These are phyloP conservation scores for Suncus etruscus DNA, from an alignment of 2,113 vertebrate genomes.

Conservation along the genomic window DNA sequence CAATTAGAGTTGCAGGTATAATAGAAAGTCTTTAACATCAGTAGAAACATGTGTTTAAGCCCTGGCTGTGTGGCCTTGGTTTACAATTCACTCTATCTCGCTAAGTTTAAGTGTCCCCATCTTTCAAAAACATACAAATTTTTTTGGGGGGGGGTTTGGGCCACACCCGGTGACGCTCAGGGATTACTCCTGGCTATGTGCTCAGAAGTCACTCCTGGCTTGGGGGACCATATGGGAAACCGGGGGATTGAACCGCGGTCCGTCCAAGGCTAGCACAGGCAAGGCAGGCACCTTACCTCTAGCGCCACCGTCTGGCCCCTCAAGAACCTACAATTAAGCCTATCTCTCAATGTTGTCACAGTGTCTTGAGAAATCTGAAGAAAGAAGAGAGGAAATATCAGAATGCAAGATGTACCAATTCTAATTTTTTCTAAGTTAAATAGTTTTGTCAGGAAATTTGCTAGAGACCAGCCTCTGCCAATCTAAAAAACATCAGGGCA, in stretches of 20 bases:
- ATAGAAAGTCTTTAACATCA: conserved; percentile 14
- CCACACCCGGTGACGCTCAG: too few relatives aligned
- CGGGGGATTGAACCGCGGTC: too few relatives aligned
- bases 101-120: not conserved
- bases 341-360: not conserved
- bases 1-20: conserved; percentile 3
- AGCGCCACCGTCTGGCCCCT: too few relatives aligned
- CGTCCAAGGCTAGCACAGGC: too few relatives aligned
- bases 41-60: conserved; percentile 22
- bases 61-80: not conserved
- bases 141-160: too few relatives aligned
- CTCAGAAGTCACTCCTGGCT: too few relatives aligned
- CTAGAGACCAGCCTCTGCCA: not conserved
- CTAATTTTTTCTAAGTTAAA: not conserved
- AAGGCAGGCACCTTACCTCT: too few relatives aligned
- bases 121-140: not conserved
- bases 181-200: too few relatives aligned
- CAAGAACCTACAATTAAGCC: not conserved
- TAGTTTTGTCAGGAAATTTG: conserved; percentile 36
- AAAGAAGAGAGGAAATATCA: not conserved
- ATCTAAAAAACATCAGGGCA: conserved; percentile 52
- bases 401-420: not conserved
- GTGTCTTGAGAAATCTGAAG: not conserved
- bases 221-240: too few relatives aligned
- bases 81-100: not conserved